Conservation (phyloP, 2,797 vertebrate genomes). For the Sebastolobus alascanus region DNA sequence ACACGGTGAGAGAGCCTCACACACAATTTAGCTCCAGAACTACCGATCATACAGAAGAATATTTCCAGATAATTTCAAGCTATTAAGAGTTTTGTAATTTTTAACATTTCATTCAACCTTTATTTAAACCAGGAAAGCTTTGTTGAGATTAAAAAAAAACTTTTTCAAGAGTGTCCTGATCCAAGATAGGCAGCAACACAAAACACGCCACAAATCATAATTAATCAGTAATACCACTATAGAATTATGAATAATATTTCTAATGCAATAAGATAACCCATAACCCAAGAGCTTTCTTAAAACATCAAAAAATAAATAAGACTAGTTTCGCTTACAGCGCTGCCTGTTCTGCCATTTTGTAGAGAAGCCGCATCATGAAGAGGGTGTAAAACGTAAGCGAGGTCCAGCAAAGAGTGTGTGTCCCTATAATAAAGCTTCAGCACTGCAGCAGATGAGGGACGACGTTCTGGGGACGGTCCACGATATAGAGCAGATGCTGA, state of each 20-base stretch:
- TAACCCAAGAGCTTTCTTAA: neutral
- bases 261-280: neutral
- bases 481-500: constrained; percentile 93
- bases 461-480: constrained; percentile 89
- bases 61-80: neutral
- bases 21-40: neutral
- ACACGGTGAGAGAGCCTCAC: constrained; percentile 81
- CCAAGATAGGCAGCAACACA: neutral
- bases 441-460: constrained; percentile 91
- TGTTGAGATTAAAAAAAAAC: neutral
- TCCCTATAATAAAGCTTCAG: constrained; percentile 87
- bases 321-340: neutral
- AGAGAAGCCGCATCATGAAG: constrained; percentile 72
- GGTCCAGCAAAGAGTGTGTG: constrained; percentile 79
- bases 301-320: neutral
- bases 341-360: constrained; percentile 21
- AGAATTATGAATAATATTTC: neutral
- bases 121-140: neutral
- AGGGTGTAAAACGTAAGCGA: constrained; percentile 84
- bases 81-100: neutral
- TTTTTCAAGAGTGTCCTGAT: neutral
- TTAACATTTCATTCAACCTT: neutral
- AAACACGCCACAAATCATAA: neutral
- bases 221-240: neutral
- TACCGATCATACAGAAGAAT: neutral